Percentiles rank a stretch among this genome's conserved stretches.
These are phyloP conservation scores for Cheilosia grossa DNA, from an alignment of 2,888 invertebrate genomes.

Conservation along the genomic window DNA sequence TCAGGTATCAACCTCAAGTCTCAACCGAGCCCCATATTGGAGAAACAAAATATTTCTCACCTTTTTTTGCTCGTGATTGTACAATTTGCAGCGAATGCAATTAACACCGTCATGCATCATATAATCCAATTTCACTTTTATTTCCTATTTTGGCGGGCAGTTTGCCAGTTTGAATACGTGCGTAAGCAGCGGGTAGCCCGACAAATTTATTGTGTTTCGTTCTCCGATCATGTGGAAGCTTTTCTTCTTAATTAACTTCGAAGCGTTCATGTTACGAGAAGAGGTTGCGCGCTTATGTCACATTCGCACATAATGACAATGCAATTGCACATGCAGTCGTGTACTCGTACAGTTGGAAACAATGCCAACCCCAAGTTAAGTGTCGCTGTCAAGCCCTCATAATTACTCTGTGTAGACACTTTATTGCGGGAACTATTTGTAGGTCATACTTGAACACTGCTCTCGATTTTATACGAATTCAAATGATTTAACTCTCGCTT, in stretches of 20 bases:
- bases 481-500: slow-evolving; percentile 61
- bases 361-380: slow-evolving; percentile 50
- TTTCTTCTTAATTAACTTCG: slow-evolving; percentile 58
- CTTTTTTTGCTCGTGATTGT: slow-evolving; percentile 17
- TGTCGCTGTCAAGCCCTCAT: slow-evolving; percentile 32
- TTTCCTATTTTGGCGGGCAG: slow-evolving; percentile 55
- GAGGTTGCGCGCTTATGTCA: slow-evolving; percentile 60
- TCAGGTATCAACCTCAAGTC: not conserved
- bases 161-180: slow-evolving; percentile 27
- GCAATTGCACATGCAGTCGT: slow-evolving; percentile 1
- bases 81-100: slow-evolving; percentile 40
- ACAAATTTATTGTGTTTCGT: not conserved
- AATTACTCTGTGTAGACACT: not conserved
- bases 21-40: not conserved
- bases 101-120: slow-evolving; percentile 50
- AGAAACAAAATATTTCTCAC: slow-evolving; percentile 49
- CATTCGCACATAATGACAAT: slow-evolving; percentile 39
- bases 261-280: slow-evolving; percentile 33
- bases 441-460: slow-evolving; percentile 12
- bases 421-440: slow-evolving; percentile 35
- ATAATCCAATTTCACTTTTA: slow-evolving; percentile 72
- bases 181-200: slow-evolving; percentile 19
- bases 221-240: slow-evolving; percentile 36
- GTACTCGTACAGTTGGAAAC: slow-evolving; percentile 10
- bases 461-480: slow-evolving; percentile 42